Percentiles rank a stretch among this genome's conserved stretches.
These are phyloP conservation scores for Scaptodrosophila latifasciaeformis DNA, from an alignment of 2,888 invertebrate species.

Conservation along the genomic window DNA sequence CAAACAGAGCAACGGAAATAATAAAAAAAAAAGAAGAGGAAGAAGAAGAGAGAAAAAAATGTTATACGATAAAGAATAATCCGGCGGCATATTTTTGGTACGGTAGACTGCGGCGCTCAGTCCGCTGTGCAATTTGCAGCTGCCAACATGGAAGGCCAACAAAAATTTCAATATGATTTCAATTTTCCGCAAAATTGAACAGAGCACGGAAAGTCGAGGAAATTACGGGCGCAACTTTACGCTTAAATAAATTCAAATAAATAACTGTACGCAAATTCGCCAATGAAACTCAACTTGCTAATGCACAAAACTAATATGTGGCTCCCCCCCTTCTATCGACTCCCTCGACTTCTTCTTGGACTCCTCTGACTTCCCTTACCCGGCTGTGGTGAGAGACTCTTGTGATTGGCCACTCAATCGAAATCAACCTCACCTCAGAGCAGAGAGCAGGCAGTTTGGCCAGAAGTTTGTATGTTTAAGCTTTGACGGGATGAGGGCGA, in stretches of 20 bases:
- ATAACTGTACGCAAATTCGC: conserved; percentile 32
- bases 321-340: not conserved
- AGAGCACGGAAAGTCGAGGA: conserved; percentile 50
- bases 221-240: conserved; percentile 44
- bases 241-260: conserved; percentile 55
- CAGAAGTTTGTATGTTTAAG: not conserved
- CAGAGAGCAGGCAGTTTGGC: too few species aligned
- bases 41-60: not conserved
- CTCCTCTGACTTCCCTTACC: not conserved
- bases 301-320: conserved; percentile 25
- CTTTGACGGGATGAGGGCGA: not conserved
- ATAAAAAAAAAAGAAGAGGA: conserved; percentile 2
- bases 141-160: conserved; percentile 17
- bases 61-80: too few species aligned
- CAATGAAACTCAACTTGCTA: conserved; percentile 34
- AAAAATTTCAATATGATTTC: conserved; percentile 55
- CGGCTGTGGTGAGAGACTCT: conserved; percentile 2
- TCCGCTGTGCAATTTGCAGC: too few species aligned
- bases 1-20: conserved; percentile 6
- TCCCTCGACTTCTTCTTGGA: too few species aligned
- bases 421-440: too few species aligned
- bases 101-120: too few species aligned
- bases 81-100: too few species aligned
- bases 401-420: conserved; percentile 5
- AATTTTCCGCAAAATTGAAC: conserved; percentile 57